phyloP scores from a whole-genome alignment of 2,888 invertebrate species.

The Caradrina clavipalpis region DNA sequence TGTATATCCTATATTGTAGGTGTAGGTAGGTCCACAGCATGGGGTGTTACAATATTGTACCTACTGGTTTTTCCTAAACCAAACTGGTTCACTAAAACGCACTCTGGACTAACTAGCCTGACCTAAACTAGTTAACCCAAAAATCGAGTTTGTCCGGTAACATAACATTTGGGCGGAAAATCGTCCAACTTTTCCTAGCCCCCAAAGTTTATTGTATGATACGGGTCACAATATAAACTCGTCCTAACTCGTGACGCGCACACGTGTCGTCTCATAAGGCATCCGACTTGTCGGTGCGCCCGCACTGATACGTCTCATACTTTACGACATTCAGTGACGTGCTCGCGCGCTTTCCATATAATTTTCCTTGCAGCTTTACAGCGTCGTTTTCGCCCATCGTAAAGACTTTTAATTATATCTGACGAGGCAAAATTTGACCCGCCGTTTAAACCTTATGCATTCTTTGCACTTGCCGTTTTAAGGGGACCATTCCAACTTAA shows the following conservation, averaged over 20 bases:
- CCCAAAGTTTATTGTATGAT: constrained; percentile 22
- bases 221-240: constrained; percentile 36
- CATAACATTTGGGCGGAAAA: constrained; percentile 8
- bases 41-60: neutral
- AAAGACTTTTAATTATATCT: constrained; percentile 87
- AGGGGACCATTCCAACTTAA: constrained; percentile 70
- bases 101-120: neutral
- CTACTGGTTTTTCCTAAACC: neutral
- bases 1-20: too few relatives aligned
- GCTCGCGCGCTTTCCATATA: constrained; percentile 77
- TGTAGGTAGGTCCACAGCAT: too few relatives aligned
- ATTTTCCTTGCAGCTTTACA: constrained; percentile 84
- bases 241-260: constrained; percentile 9
- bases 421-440: constrained; percentile 81
- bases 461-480: constrained; percentile 75
- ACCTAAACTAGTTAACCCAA: neutral
- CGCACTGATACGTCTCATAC: constrained; percentile 66
- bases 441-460: constrained; percentile 76
- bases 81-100: too few relatives aligned
- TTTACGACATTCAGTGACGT: constrained; percentile 80
- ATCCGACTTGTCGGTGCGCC: constrained; percentile 18
- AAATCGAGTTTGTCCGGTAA: constrained; percentile 9
- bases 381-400: constrained; percentile 85
- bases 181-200: neutral
- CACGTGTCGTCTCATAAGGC: constrained; percentile 39